A percentile compares a stretch with the other conserved stretches of the same genome.
These are phyloP conservation scores for Oncopodura yosiiana DNA, from an alignment of 1,140 invertebrate genomes.

Conservation along the genomic window DNA sequence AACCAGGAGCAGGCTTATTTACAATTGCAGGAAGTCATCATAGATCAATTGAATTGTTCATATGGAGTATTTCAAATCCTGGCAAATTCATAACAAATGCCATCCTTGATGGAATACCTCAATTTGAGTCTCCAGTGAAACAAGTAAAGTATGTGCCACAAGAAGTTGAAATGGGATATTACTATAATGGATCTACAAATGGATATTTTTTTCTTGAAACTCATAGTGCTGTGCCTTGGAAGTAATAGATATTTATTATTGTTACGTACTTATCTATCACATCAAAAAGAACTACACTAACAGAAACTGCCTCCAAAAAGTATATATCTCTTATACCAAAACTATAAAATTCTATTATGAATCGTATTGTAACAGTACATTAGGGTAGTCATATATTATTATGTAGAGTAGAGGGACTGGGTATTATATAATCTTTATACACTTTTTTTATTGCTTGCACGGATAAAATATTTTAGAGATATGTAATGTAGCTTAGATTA, in stretches of 20 bases:
- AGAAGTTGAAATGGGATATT: slow-evolving; percentile 18
- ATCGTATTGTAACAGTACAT: no score
- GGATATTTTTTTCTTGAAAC: slow-evolving; percentile 16
- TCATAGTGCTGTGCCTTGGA: slow-evolving; percentile 6
- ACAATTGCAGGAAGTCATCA: slow-evolving; percentile 16
- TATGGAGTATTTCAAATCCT: slow-evolving; percentile 19
- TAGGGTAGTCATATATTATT: no score
- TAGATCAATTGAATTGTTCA: slow-evolving; percentile 12
- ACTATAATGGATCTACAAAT: slow-evolving; percentile 8
- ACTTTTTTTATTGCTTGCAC: no score
- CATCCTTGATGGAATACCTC: neutral
- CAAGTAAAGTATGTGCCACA: neutral
- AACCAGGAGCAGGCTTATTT: slow-evolving; percentile 12
- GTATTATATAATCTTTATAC: no score
- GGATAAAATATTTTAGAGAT: no score
- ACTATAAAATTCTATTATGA: no score
- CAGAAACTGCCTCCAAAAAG: no score
- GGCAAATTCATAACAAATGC: slow-evolving; percentile 3
- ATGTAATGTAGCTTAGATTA: no score
- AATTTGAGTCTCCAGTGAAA: slow-evolving; percentile 1
- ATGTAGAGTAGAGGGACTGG: no score
- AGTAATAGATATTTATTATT: neutral
- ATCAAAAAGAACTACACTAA: no score
- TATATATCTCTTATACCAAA: no score
- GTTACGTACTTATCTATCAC: neutral